These are phyloP conservation scores for Tineola bisselliella DNA, from an alignment of 2,888 invertebrate species.

Conservation along the genomic window DNA sequence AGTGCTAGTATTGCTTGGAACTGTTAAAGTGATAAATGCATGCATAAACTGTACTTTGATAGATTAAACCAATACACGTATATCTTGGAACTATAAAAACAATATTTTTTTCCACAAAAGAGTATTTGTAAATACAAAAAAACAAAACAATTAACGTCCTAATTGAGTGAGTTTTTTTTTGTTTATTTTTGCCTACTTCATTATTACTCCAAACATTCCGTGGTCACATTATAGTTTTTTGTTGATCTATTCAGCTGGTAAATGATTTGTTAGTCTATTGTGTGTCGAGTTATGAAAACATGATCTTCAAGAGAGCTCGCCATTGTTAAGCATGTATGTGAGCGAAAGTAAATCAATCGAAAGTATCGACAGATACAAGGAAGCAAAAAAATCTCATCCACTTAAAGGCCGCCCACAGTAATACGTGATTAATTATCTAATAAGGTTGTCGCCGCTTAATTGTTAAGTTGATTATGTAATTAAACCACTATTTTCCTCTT, in stretches of 20 bases:
- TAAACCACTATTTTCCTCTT: too few species aligned
- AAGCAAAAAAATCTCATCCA: not conserved
- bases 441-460: not conserved
- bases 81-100: too few species aligned
- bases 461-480: not conserved
- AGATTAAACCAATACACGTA: too few species aligned
- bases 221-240: slow-evolving; percentile 1
- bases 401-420: not conserved
- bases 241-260: not conserved
- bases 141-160: too few species aligned
- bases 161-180: not conserved
- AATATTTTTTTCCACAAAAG: too few species aligned
- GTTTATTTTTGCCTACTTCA: not conserved
- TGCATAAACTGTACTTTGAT: too few species aligned
- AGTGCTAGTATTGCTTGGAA: too few species aligned
- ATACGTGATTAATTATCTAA: not conserved
- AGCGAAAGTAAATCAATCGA: slow-evolving; percentile 12
- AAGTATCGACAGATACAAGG: slow-evolving; percentile 1
- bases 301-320: not conserved
- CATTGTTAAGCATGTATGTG: not conserved
- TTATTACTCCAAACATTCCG: not conserved
- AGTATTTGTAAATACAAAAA: too few species aligned
- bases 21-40: too few species aligned
- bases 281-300: slow-evolving; percentile 7
- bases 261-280: not conserved